Evolutionary conservation across 2,797 vertebrate genomes (phyloP).

Genomic region (Lepilemur septentrionalis): DNA sequence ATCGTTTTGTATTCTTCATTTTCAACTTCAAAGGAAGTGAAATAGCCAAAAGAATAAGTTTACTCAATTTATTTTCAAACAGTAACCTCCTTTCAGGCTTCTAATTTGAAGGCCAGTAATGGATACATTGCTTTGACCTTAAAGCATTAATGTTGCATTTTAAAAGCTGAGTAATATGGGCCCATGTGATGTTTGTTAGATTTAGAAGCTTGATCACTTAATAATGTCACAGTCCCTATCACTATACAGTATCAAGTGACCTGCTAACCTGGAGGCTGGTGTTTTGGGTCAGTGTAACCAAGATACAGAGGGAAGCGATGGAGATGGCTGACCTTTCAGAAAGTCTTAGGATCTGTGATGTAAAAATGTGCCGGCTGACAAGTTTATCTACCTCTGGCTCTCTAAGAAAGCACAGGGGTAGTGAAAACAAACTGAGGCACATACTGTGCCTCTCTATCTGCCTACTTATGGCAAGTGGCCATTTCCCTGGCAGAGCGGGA

Average conservation of each 20-base stretch:
- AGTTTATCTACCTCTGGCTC: not conserved
- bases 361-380: not conserved
- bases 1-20: not conserved
- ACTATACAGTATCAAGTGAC: conserved; percentile 31
- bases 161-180: conserved; percentile 11
- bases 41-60: not conserved
- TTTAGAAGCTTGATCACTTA: conserved; percentile 44
- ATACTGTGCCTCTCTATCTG: accelerated
- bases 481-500: not conserved
- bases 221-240: conserved; percentile 32
- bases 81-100: not conserved
- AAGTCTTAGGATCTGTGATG: not conserved
- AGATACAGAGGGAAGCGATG: not conserved
- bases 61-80: conserved; percentile 34
- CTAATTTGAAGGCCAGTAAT: conserved; percentile 32
- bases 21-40: not conserved
- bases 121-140: conserved; percentile 48
- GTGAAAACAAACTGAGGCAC: not conserved
- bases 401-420: not conserved
- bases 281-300: conserved; percentile 54
- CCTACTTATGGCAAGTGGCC: not conserved
- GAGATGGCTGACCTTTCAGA: not conserved
- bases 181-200: not conserved
- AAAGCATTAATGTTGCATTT: conserved; percentile 61
- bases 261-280: not conserved